phyloP scores from a whole-genome alignment of 2,113 vertebrate genomes.

The Saimiri boliviensis region DNA sequence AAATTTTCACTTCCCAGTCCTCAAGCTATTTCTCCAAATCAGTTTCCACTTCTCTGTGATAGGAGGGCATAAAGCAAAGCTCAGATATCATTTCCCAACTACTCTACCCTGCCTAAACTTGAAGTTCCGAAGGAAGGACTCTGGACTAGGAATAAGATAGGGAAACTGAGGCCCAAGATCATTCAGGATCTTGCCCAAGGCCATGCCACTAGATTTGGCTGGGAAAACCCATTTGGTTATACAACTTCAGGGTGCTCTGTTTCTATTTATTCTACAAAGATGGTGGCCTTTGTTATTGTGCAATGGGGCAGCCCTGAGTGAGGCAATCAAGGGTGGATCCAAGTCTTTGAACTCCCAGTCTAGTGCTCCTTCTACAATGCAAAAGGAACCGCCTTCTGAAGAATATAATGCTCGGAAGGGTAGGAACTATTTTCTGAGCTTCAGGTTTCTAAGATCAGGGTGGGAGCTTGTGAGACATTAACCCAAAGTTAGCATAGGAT shows the following conservation, averaged over 20 bases:
- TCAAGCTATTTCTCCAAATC: not conserved
- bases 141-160: not conserved
- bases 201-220: fast-evolving
- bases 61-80: not conserved
- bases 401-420: not conserved
- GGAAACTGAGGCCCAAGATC: not conserved
- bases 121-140: not conserved
- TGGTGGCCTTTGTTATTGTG: not conserved
- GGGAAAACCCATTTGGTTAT: too few species aligned
- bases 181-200: not conserved
- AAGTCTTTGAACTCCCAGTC: not conserved
- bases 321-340: not conserved
- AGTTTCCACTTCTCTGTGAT: not conserved
- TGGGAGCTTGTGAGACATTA: not conserved
- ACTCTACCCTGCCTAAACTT: not conserved
- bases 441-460: fast-evolving
- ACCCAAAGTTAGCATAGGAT: not conserved
- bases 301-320: not conserved
- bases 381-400: not conserved
- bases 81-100: not conserved
- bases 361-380: fast-evolving
- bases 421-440: not conserved
- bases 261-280: not conserved
- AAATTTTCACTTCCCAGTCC: not conserved
- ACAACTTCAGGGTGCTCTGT: not conserved